Base-by-base conservation (phyloP, 2,113 vertebrate genomes). In the Pelobates fuscus region DNA sequence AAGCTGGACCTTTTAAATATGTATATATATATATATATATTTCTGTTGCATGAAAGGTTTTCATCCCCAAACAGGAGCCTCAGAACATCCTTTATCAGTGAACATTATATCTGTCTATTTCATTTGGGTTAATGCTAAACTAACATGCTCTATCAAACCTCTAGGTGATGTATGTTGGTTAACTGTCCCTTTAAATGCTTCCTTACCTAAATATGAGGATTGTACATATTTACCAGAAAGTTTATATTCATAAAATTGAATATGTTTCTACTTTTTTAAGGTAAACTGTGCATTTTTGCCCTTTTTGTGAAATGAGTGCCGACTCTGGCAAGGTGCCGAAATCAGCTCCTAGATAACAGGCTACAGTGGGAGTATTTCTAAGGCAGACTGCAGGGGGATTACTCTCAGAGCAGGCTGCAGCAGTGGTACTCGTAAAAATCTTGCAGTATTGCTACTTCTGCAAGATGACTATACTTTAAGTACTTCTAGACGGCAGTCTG, bases 261-360 rank as follows among this genome's bases (percentile, higher is more conserved):
- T 91, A 89, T 85, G 91, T 93, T 93, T 93, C 91, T 93, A 93
- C 91, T 93, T 93, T 93, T 93, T 92, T 92, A 93, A 92, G 90
- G 91, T 93, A 93, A 89, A 93, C 87, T 88, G 89, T 92, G 89
- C 54, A 85, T 91, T 91, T 92, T 91, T 86, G 89, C 90, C 88
- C 85, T 49, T 89, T 89, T 87, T 89, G 84, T 86, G 90, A 85
- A 79, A 78, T 1, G 87, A 86, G 84, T 82, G 83, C 71, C 23
- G 2, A 2, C 23, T 25, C 68, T 30, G 67, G 73, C 59, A 43
- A 41, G 64, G 64, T 1, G 8, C 24, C 52, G 32, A 10, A 17
- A 18, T 6, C 2, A 67, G n/a, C n/a, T n/a, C 71, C 41, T 37
- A 8, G 46, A 23, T 32, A 30, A 21, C 30, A 37, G 58, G 18